These are phyloP conservation scores for Anaspis maculata DNA, from an alignment of 2,888 invertebrate genomes.

Conservation along the genomic window DNA sequence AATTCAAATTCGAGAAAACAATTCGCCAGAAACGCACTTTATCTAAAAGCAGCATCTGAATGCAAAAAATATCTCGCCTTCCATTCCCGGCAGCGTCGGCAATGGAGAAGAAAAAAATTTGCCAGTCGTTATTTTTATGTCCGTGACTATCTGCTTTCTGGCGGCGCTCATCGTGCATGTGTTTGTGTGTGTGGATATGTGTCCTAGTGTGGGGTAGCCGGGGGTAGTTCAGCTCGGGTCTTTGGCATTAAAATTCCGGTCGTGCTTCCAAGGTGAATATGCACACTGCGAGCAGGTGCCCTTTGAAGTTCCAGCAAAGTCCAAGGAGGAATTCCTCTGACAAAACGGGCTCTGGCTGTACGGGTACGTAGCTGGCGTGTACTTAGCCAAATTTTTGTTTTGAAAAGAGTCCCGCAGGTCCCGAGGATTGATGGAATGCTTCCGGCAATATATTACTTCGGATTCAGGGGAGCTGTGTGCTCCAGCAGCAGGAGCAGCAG, in stretches of 20 bases:
- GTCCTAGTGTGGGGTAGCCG: no score
- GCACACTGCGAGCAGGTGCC: conserved; percentile 11
- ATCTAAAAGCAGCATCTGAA: conserved; percentile 12
- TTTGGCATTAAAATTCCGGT: conserved; percentile 17
- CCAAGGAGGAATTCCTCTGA: no score
- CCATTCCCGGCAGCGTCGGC: background rate
- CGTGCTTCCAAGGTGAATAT: conserved; percentile 18
- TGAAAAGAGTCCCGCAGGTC: no score
- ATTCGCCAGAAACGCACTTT: conserved; percentile 10
- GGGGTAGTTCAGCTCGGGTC: background rate
- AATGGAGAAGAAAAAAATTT: conserved; percentile 10
- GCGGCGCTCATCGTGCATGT: conserved; percentile 1
- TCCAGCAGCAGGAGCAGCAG: no score
- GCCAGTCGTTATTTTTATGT: conserved; percentile 11
- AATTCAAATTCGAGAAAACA: conserved; percentile 9
- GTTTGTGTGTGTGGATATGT: no score
- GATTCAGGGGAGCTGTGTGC: no score
- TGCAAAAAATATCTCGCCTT: conserved; percentile 7
- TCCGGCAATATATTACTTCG: no score
- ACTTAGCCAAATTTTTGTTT: no score
- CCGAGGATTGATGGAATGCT: no score
- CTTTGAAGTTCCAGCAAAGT: conserved; percentile 17
- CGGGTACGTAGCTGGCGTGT: no score
- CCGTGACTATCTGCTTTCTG: conserved; percentile 4
- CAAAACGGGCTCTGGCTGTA: no score